A percentile compares a stretch with the other conserved stretches of the same genome.
phyloP scores from a whole-genome alignment of 2,113 vertebrate genomes.

The Neodon shergylaensis region DNA sequence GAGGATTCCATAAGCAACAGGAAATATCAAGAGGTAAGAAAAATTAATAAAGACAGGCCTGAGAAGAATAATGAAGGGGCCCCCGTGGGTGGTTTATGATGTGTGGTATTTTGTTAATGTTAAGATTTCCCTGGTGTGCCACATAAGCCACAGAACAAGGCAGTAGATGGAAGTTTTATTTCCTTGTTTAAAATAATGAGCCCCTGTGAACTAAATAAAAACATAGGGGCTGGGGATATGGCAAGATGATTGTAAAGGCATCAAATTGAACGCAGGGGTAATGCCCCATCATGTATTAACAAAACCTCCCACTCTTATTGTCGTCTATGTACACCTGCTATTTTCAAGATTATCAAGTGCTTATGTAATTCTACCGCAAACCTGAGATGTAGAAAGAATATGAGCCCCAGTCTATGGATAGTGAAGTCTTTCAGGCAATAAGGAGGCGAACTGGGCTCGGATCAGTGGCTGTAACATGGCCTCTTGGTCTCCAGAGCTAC shows the following conservation, averaged over 20 bases:
- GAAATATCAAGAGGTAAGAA: constrained; percentile 60
- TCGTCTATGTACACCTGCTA: neutral
- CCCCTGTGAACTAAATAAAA: constrained; percentile 49
- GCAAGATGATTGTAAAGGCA: constrained; percentile 24
- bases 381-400: neutral
- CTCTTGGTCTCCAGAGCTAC: neutral
- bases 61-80: constrained; percentile 57
- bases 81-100: constrained; percentile 55
- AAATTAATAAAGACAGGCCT: constrained; percentile 52
- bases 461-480: neutral
- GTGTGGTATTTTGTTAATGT: constrained; percentile 73
- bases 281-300: neutral
- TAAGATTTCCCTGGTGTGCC: constrained; percentile 67
- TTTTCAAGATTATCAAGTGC: neutral
- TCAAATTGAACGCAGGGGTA: constrained; percentile 17
- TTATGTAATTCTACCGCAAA: neutral
- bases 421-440: neutral
- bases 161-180: constrained; percentile 69
- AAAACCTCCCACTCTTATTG: neutral
- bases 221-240: neutral
- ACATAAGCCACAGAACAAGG: constrained; percentile 47
- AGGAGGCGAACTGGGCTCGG: neutral
- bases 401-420: neutral
- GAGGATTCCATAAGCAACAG: neutral
- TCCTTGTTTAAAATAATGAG: constrained; percentile 62